These are phyloP conservation scores for Scaptomyza polygonia DNA, from an alignment of 2,888 invertebrate genomes.

Conservation along the genomic window DNA sequence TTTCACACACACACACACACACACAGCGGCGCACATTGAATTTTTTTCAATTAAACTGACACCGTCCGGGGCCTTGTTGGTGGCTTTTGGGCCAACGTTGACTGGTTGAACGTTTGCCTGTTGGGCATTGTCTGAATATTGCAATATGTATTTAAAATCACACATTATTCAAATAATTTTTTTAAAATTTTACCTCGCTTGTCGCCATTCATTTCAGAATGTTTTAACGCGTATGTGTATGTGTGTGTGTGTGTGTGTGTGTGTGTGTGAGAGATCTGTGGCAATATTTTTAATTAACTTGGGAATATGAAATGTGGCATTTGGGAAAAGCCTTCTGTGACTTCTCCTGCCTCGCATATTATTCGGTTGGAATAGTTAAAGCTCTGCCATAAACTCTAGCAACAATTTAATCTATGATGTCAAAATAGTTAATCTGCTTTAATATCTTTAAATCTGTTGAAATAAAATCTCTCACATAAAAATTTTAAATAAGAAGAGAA, in stretches of 20 bases:
- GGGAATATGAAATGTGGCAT: constrained; percentile 68
- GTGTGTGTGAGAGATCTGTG: constrained; percentile 35
- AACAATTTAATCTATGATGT: constrained; percentile 5
- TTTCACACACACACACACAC: constrained; percentile 16
- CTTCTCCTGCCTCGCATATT: background rate
- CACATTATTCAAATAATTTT: constrained; percentile 83
- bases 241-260: constrained; percentile 9
- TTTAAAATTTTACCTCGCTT: constrained; percentile 60
- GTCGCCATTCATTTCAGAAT: constrained; percentile 5
- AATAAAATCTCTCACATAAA: background rate
- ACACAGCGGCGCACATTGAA: constrained; percentile 37
- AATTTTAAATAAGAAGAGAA: background rate
- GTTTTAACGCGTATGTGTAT: background rate
- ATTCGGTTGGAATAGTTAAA: background rate
- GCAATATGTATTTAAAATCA: constrained; percentile 81
- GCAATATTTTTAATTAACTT: constrained; percentile 79
- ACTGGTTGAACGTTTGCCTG: constrained; percentile 16
- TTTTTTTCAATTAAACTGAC: constrained; percentile 78
- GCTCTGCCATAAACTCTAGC: constrained; percentile 4
- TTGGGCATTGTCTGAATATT: constrained; percentile 34
- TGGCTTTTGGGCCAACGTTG: constrained; percentile 47
- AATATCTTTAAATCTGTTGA: background rate
- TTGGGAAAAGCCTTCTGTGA: constrained; percentile 36
- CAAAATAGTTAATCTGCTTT: background rate
- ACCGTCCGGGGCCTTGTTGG: constrained; percentile 61